These are phyloP conservation scores for Musca vetustissima DNA, from an alignment of 1,140 invertebrate genomes.

Conservation along the genomic window DNA sequence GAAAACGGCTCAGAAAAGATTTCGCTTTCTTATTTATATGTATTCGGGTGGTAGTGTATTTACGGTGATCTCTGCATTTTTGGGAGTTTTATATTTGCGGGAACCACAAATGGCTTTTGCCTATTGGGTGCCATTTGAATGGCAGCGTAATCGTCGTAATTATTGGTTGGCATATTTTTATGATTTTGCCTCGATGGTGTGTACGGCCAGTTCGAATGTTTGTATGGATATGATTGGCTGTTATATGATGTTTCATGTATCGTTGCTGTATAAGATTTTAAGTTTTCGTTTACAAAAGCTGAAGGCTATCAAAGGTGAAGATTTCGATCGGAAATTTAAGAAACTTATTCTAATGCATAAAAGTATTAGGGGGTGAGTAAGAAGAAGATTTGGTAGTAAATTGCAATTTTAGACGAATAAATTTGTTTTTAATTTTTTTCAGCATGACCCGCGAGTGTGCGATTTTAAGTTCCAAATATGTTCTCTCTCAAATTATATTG, in stretches of 20 bases:
- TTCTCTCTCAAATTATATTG: slow-evolving; percentile 44
- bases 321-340: slow-evolving; percentile 31
- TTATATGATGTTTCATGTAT: slow-evolving; percentile 45
- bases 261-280: slow-evolving; percentile 39
- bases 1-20: slow-evolving; percentile 33
- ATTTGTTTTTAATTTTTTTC: background rate
- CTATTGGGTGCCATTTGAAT: slow-evolving; percentile 47
- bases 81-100: slow-evolving; percentile 36
- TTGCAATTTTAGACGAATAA: background rate
- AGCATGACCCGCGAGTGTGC: slow-evolving; percentile 39
- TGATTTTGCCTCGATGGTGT: slow-evolving; percentile 36
- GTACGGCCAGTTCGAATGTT: slow-evolving; percentile 39
- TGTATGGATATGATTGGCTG: slow-evolving; percentile 43
- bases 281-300: slow-evolving; percentile 34
- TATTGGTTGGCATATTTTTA: slow-evolving; percentile 45
- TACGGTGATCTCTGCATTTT: slow-evolving; percentile 37
- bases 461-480: slow-evolving; percentile 38
- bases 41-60: slow-evolving; percentile 37
- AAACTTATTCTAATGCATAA: slow-evolving; percentile 39
- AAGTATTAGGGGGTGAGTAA: slow-evolving; percentile 27
- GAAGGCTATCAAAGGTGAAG: background rate
- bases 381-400: background rate
- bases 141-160: slow-evolving; percentile 26
- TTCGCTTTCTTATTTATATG: slow-evolving; percentile 35
- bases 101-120: slow-evolving; percentile 41